These are phyloP conservation scores for Hydrozoanthus gracilis DNA, from an alignment of 92 coral and sea anemone genomes.

Conservation along the genomic window DNA sequence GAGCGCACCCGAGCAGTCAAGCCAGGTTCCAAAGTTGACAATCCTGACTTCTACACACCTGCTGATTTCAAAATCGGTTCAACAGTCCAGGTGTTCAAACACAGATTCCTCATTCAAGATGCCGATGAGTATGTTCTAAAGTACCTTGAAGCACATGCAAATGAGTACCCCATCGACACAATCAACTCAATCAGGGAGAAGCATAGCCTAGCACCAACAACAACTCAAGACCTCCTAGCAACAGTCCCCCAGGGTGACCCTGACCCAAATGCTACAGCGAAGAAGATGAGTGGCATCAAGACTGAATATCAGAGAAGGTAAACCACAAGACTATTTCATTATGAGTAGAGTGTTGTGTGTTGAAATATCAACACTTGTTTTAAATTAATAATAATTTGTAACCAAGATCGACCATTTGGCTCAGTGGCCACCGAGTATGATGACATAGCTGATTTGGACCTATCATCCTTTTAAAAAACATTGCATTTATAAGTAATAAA, in stretches of 20 bases:
- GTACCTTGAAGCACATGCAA: constrained; percentile 94
- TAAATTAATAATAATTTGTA: no score
- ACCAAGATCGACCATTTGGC: no score
- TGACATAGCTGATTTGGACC: rapidly evolving
- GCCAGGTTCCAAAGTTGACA: constrained; percentile 96
- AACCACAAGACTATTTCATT: background rate
- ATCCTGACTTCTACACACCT: constrained; percentile 96
- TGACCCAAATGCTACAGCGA: constrained; percentile 64
- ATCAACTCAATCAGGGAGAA: constrained; percentile 94
- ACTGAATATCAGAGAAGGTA: constrained; percentile 99
- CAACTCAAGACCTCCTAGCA: constrained; percentile 78
- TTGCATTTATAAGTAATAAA: no score
- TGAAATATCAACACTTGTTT: no score
- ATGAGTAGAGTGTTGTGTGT: no score
- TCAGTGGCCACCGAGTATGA: no score
- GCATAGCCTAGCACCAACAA: constrained; percentile 76
- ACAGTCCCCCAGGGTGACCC: constrained; percentile 86
- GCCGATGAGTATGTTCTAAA: constrained; percentile 97
- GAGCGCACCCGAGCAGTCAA: constrained; percentile 96
- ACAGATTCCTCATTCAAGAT: constrained; percentile 88
- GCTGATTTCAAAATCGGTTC: constrained; percentile 97
- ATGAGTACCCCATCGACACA: constrained; percentile 85
- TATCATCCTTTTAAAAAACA: no score
- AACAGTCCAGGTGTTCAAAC: constrained; percentile 89
- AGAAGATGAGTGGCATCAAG: constrained; percentile 76